phyloP scores from a whole-genome alignment of 2,888 invertebrate species.

The Ormia ochracea region DNA sequence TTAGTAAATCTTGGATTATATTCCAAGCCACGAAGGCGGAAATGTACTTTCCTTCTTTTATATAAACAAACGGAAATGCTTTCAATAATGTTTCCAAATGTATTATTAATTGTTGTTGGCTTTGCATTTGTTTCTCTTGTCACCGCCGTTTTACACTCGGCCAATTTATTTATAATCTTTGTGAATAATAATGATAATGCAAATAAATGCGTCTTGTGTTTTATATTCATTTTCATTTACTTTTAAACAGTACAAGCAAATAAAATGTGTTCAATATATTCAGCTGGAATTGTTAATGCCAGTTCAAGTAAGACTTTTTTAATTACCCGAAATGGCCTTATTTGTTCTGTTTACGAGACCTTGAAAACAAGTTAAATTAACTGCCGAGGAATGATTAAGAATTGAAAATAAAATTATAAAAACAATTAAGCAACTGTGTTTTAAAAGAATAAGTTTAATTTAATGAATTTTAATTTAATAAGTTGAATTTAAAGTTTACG shows the following conservation, averaged over 20 bases:
- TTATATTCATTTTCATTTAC: conserved; percentile 1
- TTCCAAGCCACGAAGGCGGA: background rate
- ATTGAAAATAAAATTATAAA: background rate
- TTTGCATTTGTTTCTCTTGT: background rate
- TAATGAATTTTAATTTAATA: background rate
- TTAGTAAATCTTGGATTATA: too few species aligned
- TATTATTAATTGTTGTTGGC: background rate
- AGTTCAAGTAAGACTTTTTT: background rate
- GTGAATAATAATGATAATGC: background rate
- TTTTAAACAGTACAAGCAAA: background rate
- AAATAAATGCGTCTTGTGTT: background rate
- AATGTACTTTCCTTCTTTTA: conserved; percentile 17
- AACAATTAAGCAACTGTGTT: background rate
- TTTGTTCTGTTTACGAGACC: conserved; percentile 13
- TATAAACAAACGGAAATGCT: background rate
- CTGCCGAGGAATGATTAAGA: background rate
- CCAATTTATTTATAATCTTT: conserved; percentile 28
- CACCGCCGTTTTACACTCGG: background rate
- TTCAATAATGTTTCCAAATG: background rate
- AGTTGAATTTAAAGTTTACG: too few species aligned
- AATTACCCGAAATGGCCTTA: background rate
- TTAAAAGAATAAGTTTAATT: background rate
- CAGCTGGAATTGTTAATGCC: conserved; percentile 3
- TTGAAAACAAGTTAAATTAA: conserved; percentile 9
- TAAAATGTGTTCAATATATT: background rate